Evolutionary conservation across 2,797 vertebrate species (phyloP).

Genomic region (Lepilemur septentrionalis): DNA sequence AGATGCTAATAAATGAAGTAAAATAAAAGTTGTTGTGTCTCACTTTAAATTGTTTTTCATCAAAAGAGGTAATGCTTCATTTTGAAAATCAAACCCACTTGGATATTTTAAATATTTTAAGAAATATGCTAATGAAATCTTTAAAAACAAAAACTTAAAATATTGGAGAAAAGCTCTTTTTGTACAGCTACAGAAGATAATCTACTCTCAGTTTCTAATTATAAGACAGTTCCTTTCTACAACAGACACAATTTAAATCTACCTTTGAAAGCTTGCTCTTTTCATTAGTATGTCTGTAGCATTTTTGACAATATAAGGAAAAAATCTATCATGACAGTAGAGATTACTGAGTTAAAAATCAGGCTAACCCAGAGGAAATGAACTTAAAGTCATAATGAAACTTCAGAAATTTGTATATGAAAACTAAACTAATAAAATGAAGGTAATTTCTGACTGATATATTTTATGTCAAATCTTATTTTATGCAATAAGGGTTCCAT

Average conservation of each 20-base stretch:
- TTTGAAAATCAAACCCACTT: constrained; percentile 35
- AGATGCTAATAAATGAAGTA: constrained; percentile 96
- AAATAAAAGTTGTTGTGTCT: constrained; percentile 91
- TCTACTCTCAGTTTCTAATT: constrained; percentile 58
- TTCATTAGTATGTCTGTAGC: constrained; percentile 26
- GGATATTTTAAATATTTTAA: constrained; percentile 56
- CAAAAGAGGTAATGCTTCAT: constrained; percentile 54
- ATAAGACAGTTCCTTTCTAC: constrained; percentile 59
- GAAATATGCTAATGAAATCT: constrained; percentile 55
- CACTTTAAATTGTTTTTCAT: constrained; percentile 82
- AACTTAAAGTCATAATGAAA: constrained; percentile 5
- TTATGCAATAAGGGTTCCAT: constrained; percentile 54
- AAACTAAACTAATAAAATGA: constrained; percentile 69
- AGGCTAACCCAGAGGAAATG: constrained; percentile 45
- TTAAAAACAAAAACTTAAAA: constrained; percentile 19
- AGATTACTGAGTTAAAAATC: constrained; percentile 23
- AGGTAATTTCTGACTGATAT: constrained; percentile 63
- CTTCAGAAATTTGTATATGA: constrained; percentile 54
- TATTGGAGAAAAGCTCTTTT: neutral
- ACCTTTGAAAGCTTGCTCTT: constrained; percentile 48
- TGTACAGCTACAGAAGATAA: constrained; percentile 58
- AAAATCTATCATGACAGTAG: neutral
- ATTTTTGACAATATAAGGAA: constrained; percentile 58
- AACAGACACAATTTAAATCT: constrained; percentile 63
- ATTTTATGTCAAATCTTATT: constrained; percentile 48